Percentiles rank a stretch among this genome's conserved stretches.
phyloP scores from a whole-genome alignment of 1,140 invertebrate species.

The Prorops nasuta region DNA sequence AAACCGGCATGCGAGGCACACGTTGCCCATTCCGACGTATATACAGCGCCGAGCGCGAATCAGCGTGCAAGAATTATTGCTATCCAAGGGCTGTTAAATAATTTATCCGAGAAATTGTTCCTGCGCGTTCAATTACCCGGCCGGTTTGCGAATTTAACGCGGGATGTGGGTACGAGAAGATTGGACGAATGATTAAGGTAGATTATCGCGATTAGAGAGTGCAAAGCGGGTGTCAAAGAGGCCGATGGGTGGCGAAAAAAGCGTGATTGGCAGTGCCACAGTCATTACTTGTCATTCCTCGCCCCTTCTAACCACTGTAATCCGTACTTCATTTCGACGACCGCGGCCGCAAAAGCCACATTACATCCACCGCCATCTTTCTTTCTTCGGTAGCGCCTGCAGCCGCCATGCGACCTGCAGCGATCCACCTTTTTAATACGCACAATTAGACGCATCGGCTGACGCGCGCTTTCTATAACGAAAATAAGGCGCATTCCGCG shows the following conservation, averaged over 20 bases:
- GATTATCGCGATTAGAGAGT: neutral
- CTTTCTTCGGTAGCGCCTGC: conserved; percentile 29
- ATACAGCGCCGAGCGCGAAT: neutral
- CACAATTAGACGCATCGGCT: conserved; percentile 35
- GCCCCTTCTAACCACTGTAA: conserved; percentile 45
- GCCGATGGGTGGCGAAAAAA: conserved; percentile 16
- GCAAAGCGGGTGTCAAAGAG: conserved; percentile 15
- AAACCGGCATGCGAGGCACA: neutral
- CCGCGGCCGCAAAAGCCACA: too few species aligned
- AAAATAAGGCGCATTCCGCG: conserved; percentile 24
- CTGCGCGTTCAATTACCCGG: neutral
- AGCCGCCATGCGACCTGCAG: too few species aligned
- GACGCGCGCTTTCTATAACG: conserved; percentile 31
- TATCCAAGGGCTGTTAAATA: conserved; percentile 4
- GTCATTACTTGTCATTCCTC: conserved; percentile 32
- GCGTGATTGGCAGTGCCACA: conserved; percentile 19
- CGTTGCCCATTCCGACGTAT: neutral
- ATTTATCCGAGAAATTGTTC: conserved; percentile 1
- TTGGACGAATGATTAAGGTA: neutral
- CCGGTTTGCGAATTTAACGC: conserved; percentile 13
- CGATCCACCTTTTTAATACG: too few species aligned
- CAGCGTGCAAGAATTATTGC: neutral
- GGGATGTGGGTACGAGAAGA: conserved; percentile 7
- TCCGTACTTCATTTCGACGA: conserved; percentile 51
- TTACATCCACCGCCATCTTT: conserved; percentile 41